These are phyloP conservation scores for Parnassius apollo DNA, from an alignment of 2,888 invertebrate genomes.

Conservation along the genomic window DNA sequence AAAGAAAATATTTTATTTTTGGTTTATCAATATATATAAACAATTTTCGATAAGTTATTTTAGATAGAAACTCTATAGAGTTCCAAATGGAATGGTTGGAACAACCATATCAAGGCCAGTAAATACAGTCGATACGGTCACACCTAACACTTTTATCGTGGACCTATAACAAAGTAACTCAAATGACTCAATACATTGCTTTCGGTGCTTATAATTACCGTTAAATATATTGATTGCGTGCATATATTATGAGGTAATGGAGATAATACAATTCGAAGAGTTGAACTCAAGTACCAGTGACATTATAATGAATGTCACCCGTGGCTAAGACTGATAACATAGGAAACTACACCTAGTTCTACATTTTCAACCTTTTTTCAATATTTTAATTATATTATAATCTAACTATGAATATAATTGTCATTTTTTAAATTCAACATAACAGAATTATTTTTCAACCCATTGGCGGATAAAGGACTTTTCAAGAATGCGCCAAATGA, in stretches of 20 bases:
- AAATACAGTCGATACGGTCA: slow-evolving; percentile 44
- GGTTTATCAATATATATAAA: background rate
- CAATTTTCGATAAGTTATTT: slow-evolving; percentile 22
- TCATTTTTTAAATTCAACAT: too few relatives aligned
- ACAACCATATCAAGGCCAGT: slow-evolving; percentile 57
- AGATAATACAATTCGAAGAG: slow-evolving; percentile 31
- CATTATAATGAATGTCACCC: slow-evolving; percentile 43
- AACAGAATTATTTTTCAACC: too few relatives aligned
- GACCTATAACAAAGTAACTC: slow-evolving; percentile 33
- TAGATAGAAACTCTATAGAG: too few relatives aligned
- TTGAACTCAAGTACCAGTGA: slow-evolving; percentile 40
- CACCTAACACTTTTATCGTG: slow-evolving; percentile 36
- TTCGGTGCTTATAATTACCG: slow-evolving; percentile 13
- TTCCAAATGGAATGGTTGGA: slow-evolving; percentile 40
- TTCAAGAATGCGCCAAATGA: too few relatives aligned
- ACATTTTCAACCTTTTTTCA: background rate
- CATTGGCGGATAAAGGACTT: too few relatives aligned
- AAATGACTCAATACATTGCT: slow-evolving; percentile 33
- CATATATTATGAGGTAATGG: slow-evolving; percentile 38
- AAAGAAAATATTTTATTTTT: background rate
- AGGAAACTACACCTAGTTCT: slow-evolving; percentile 41
- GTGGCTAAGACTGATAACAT: slow-evolving; percentile 60
- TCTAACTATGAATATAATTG: too few relatives aligned
- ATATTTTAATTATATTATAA: too few relatives aligned
- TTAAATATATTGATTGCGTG: slow-evolving; percentile 5